phyloP scores from a whole-genome alignment of 2,888 invertebrate genomes.

The Cinara cedri region DNA sequence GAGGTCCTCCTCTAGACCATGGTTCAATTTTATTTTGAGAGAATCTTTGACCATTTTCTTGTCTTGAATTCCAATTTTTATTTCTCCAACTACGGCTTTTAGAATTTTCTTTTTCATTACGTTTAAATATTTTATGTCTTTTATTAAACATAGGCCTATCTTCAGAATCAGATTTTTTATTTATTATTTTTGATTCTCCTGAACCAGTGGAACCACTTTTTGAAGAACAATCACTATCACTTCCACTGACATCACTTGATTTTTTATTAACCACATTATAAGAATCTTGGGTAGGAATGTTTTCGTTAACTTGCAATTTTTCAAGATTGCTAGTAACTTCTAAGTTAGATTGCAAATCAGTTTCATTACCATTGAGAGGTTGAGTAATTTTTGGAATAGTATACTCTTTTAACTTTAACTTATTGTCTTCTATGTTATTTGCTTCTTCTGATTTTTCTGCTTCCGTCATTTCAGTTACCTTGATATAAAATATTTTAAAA shows the following conservation, averaged over 20 bases:
- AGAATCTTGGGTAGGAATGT: background rate
- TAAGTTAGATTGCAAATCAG: slow-evolving; percentile 15
- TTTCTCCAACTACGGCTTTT: slow-evolving; percentile 45
- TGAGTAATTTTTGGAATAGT: slow-evolving; percentile 32
- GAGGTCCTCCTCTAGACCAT: slow-evolving; percentile 53
- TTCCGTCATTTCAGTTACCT: slow-evolving; percentile 78
- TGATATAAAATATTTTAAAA: slow-evolving; percentile 30
- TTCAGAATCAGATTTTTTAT: slow-evolving; percentile 27
- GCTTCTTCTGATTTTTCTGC: slow-evolving; percentile 77
- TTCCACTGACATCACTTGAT: slow-evolving; percentile 40
- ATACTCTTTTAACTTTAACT: slow-evolving; percentile 28
- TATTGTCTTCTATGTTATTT: slow-evolving; percentile 68
- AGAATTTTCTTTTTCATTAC: slow-evolving; percentile 44
- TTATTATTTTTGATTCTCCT: slow-evolving; percentile 29
- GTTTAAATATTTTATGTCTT: slow-evolving; percentile 33
- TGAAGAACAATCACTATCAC: slow-evolving; percentile 53
- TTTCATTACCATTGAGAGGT: slow-evolving; percentile 23
- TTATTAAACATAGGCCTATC: slow-evolving; percentile 30
- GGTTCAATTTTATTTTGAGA: slow-evolving; percentile 42
- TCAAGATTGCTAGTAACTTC: background rate
- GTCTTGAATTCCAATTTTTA: slow-evolving; percentile 53
- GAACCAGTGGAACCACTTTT: slow-evolving; percentile 50
- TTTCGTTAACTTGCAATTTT: slow-evolving; percentile 10
- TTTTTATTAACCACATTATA: slow-evolving; percentile 33
- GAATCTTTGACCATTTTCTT: slow-evolving; percentile 41